phyloP scores from a whole-genome alignment of 2,113 vertebrate species.

The Heptranchias perlo region DNA sequence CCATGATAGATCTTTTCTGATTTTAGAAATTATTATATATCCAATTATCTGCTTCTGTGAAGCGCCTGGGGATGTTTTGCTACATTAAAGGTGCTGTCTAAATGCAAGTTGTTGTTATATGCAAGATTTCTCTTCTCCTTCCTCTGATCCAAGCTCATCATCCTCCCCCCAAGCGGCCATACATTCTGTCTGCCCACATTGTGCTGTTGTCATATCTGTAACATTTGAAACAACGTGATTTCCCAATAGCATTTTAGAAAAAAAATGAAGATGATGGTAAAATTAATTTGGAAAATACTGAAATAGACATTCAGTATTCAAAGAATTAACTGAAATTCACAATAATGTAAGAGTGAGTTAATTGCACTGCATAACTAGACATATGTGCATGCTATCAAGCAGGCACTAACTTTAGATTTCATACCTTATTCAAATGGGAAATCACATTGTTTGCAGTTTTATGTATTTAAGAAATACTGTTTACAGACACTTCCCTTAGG shows the following conservation, averaged over 20 bases:
- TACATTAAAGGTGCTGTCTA: neutral
- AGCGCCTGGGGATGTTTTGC: neutral
- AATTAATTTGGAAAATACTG: too few species aligned
- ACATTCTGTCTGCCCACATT: neutral
- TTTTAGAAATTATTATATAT: slow-evolving; percentile 9
- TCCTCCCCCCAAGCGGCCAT: too few species aligned
- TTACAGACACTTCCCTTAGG: neutral
- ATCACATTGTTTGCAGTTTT: neutral
- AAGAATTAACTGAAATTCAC: neutral
- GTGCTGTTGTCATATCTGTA: neutral
- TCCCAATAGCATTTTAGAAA: neutral
- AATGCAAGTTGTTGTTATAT: neutral
- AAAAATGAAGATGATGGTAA: neutral
- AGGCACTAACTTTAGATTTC: too few species aligned
- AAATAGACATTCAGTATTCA: too few species aligned
- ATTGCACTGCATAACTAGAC: neutral
- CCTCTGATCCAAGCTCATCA: neutral
- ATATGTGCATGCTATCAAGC: neutral
- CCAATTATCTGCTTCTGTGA: neutral
- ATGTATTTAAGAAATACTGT: neutral
- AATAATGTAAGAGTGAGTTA: neutral
- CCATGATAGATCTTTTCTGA: neutral
- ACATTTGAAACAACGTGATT: neutral
- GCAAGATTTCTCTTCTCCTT: neutral
- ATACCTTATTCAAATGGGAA: neutral